These are phyloP conservation scores for Apostichopus japonicus DNA, from an alignment of 35 echinoderm and acorn worm genomes.

Conservation along the genomic window DNA sequence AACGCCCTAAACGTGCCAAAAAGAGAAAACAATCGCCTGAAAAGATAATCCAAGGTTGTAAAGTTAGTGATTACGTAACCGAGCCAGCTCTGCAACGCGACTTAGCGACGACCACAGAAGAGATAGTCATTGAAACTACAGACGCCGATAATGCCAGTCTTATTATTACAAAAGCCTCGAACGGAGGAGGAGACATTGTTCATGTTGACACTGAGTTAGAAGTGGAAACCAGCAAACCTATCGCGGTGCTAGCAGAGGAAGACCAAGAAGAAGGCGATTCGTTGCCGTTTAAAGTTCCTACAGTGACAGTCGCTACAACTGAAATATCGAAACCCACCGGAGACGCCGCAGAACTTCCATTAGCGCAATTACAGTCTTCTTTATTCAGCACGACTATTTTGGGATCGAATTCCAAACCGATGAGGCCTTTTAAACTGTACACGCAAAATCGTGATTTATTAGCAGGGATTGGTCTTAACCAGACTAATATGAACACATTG, in stretches of 20 bases:
- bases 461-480: conserved; percentile 50
- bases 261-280: not conserved
- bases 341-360: not conserved
- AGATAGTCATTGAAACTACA: not conserved
- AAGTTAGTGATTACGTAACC: conserved; percentile 53
- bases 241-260: not conserved
- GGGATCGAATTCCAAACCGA: conserved; percentile 58
- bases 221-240: conserved; percentile 29
- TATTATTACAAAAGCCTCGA: not conserved
- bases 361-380: conserved; percentile 12
- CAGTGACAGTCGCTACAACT: conserved; percentile 2
- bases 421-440: conserved; percentile 72
- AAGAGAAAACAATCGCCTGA: conserved; percentile 51
- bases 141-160: not conserved
- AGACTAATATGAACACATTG: conserved; percentile 49
- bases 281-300: conserved; percentile 37
- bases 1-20: conserved; percentile 32
- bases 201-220: conserved; percentile 4
- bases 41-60: conserved; percentile 37
- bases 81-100: not conserved
- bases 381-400: conserved; percentile 30
- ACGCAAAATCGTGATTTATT: conserved; percentile 71
- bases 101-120: not conserved
- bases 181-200: not conserved
- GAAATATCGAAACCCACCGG: not conserved